Conservation (phyloP, 2,888 invertebrate genomes). For the Phorcus lineatus region DNA sequence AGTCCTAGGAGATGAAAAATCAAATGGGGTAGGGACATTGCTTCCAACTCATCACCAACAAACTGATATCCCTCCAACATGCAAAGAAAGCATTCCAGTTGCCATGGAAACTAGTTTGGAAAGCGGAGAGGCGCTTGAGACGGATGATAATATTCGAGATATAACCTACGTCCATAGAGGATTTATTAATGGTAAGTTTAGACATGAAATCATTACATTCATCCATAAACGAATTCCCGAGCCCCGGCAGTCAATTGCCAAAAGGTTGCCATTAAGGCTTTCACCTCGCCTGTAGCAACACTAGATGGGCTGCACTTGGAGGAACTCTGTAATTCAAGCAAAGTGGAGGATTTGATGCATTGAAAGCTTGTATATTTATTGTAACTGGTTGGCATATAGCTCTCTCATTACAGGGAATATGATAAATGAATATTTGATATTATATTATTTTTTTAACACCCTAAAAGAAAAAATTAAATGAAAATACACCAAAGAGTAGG, state of each 20-base stretch:
- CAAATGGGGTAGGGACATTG: background rate
- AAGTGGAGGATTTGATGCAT: no score
- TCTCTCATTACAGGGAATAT: no score
- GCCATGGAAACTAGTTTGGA: background rate
- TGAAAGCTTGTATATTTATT: no score
- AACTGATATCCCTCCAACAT: background rate
- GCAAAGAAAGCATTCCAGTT: background rate
- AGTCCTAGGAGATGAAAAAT: no score
- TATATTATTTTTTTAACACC: no score
- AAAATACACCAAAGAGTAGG: no score
- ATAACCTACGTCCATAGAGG: constrained; percentile 29
- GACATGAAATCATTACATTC: background rate
- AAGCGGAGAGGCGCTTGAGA: background rate
- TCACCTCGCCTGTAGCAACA: no score
- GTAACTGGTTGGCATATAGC: no score
- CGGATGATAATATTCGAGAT: background rate
- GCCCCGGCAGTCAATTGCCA: background rate
- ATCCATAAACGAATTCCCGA: background rate
- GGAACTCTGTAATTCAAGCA: no score
- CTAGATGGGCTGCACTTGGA: no score
- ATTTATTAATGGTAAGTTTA: constrained; percentile 30
- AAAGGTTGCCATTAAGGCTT: background rate
- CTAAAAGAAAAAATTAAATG: no score
- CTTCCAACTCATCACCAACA: background rate
- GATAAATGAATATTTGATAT: no score